Conservation (phyloP, 2,888 invertebrate genomes). For the Atethmia centrago region DNA sequence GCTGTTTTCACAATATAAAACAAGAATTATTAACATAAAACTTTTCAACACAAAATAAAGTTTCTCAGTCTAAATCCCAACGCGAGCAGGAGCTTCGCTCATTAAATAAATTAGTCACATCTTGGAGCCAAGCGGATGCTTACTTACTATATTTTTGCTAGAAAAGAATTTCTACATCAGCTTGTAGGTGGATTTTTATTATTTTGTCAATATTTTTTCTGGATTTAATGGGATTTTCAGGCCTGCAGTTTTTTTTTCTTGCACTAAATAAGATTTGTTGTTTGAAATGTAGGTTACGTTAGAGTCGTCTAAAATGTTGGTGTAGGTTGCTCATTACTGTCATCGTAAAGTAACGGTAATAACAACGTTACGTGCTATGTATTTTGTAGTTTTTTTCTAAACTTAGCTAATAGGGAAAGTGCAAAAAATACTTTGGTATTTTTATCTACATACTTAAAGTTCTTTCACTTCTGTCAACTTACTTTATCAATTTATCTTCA, state of each 20-base stretch:
- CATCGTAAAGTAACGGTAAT: constrained; percentile 20
- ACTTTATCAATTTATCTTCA: not conserved
- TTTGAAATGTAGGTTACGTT: constrained; percentile 7
- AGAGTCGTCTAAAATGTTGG: not conserved
- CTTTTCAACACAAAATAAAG: constrained; percentile 62
- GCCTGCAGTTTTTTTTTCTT: constrained; percentile 2
- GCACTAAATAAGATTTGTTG: not conserved
- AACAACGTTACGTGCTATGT: not conserved
- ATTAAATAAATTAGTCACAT: constrained; percentile 71
- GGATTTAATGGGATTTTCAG: constrained; percentile 8
- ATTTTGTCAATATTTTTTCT: constrained; percentile 32
- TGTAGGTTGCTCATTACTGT: constrained; percentile 18
- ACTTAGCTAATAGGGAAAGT: not conserved
- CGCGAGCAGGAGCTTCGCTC: constrained; percentile 57
- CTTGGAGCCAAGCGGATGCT: constrained; percentile 55
- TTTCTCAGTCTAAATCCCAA: constrained; percentile 58
- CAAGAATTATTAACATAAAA: constrained; percentile 62
- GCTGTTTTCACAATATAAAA: constrained; percentile 63
- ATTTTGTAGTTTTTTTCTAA: constrained; percentile 8
- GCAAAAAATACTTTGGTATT: not conserved
- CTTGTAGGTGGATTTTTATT: constrained; percentile 33
- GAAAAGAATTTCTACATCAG: constrained; percentile 48
- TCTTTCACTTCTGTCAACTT: too few relatives aligned
- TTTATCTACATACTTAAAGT: not conserved
- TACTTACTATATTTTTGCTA: constrained; percentile 55